phyloP scores from a whole-genome alignment of 1,140 invertebrate genomes.

The Dysdera silvatica region DNA sequence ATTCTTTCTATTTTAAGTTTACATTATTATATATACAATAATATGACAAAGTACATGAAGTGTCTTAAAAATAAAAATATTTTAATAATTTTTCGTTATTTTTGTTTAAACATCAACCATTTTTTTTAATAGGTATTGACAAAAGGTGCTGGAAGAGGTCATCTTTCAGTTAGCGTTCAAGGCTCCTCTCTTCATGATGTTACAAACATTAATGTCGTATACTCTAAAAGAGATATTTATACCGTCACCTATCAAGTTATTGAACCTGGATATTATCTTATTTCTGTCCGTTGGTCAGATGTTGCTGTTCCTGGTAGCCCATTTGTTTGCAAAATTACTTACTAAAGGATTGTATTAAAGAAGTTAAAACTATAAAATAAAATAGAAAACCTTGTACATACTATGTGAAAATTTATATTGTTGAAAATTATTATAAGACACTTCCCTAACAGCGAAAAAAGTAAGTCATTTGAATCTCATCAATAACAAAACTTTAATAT shows the following conservation, averaged over 20 bases:
- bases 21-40: neutral
- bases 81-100: neutral
- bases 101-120: neutral
- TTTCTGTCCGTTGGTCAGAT: conserved; percentile 41
- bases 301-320: conserved; percentile 37
- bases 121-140: conserved; percentile 33
- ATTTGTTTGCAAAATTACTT: conserved; percentile 36
- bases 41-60: neutral
- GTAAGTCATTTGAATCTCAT: too few species aligned
- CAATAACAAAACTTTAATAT: too few species aligned
- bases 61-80: neutral
- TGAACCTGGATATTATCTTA: conserved; percentile 39
- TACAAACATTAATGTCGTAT: conserved; percentile 35
- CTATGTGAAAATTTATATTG: too few species aligned
- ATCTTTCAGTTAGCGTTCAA: conserved; percentile 36
- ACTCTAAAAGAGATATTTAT: conserved; percentile 39
- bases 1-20: too few species aligned
- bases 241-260: conserved; percentile 39
- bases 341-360: conserved; percentile 8
- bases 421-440: too few species aligned
- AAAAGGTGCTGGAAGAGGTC: conserved; percentile 33
- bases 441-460: too few species aligned
- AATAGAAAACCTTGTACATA: too few species aligned
- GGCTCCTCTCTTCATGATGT: conserved; percentile 37
- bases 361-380: too few species aligned